Evolutionary conservation across 1,140 invertebrate species (phyloP), one percentile per base, ranked within the genome.

Genomic region (Saccostrea cuccullata): DNA sequence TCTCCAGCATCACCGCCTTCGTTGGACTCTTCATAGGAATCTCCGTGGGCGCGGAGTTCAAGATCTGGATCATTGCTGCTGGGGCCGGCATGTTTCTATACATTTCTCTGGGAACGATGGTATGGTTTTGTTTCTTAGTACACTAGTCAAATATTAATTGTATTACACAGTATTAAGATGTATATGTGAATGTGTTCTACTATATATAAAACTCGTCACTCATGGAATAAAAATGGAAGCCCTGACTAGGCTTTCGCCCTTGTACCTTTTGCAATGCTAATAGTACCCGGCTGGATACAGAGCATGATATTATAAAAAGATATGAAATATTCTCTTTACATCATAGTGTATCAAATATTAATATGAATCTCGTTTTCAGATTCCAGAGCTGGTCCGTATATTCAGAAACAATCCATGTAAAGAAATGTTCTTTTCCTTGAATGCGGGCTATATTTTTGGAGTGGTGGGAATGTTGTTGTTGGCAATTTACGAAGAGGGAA

Each of bases 11-110:
- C 70, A 96, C 96, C 2, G 97, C 96, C 86, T 97, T 96, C 90
- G 73, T 96, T n/a, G 96, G 96, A 0, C 92, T 97, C 82, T 93
- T 96, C 23, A 92, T 97, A 30, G 96, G 97, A 0, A 91, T 96
- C 30, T 58, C 91, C 3, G 84, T 92, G 11, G 92, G 93, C 12
- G 87, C 89, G 40, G 77, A 90, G 4, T 93, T 92, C 20, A 94
- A 94, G 26, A n/a, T 86, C 13, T 96, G 96, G 92, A 96, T 96
- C 64, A 96, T 96, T 91, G 95, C 95, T 9, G 90, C 96, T 23
- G 96, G 96, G 23, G 96, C 94, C 13, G 96, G 96, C 58, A 96
- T 96, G 96, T 96, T 96, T 92, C 92, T 96, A 12, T 96, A 96
- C 91, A 96, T 96, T 85, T 93, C 96, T 17, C 92, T 96, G 30